These are phyloP conservation scores for Pampusana beccarii DNA, from an alignment of 2,113 vertebrate species.

Conservation along the genomic window DNA sequence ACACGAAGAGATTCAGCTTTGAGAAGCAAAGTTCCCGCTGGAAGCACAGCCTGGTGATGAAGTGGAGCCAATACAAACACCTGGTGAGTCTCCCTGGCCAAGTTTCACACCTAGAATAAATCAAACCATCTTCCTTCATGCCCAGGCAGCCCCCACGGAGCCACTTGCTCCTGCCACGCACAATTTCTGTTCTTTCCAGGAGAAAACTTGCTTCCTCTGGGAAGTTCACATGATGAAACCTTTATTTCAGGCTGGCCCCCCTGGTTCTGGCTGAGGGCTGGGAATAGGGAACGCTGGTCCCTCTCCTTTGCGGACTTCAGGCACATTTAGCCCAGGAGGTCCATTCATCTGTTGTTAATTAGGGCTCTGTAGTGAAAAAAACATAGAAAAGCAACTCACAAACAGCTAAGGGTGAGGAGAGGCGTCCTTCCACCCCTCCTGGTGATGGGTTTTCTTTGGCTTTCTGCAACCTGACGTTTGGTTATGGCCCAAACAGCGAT, in stretches of 20 bases:
- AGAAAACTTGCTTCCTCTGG: constrained; percentile 25
- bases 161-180: not conserved
- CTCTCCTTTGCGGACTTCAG: not conserved
- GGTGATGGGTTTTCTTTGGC: not conserved
- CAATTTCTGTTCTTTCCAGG: not conserved
- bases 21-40: not conserved
- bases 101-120: constrained; percentile 58
- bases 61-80: constrained; percentile 30
- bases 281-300: not conserved
- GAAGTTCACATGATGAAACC: not conserved
- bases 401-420: not conserved
- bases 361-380: not conserved
- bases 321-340: not conserved
- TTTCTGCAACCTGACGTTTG: not conserved
- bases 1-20: not conserved
- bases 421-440: rapidly evolving
- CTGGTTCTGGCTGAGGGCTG: not conserved
- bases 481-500: not conserved
- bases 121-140: constrained; percentile 59
- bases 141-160: constrained; percentile 14
- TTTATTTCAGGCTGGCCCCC: not conserved
- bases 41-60: not conserved
- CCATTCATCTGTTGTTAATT: not conserved
- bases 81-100: constrained; percentile 32
- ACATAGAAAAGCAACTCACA: not conserved